Conservation (phyloP, 2,113 vertebrate species). For the Cyanoliseus patagonus region DNA sequence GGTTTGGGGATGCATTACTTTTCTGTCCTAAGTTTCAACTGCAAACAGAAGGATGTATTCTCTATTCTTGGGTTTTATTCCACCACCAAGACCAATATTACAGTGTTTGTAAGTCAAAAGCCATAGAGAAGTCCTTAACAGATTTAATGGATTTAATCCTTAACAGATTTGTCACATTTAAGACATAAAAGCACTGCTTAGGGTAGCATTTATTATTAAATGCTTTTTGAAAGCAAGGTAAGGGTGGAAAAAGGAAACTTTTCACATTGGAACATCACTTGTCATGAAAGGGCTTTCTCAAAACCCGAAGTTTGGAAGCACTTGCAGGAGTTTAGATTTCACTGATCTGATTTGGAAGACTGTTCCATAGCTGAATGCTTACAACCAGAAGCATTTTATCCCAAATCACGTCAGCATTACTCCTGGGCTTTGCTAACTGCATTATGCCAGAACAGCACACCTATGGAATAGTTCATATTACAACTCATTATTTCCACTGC, state of each 20-base stretch:
- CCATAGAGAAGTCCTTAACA: not conserved
- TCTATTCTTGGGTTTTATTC: not conserved
- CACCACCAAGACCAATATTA: not conserved
- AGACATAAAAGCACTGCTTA: not conserved
- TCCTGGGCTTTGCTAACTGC: not conserved
- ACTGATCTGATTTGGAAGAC: not conserved
- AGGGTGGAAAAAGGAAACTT: not conserved
- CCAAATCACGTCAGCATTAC: not conserved
- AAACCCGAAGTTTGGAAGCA: not conserved
- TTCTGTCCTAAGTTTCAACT: not conserved
- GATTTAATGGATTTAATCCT: not conserved
- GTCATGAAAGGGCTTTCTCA: not conserved
- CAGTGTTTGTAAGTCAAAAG: not conserved
- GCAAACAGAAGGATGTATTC: not conserved
- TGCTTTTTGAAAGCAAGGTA: not conserved
- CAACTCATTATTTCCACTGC: not conserved
- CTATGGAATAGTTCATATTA: not conserved
- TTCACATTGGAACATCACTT: not conserved
- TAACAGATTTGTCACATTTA: not conserved
- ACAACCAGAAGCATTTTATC: not conserved
- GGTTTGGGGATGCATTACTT: not conserved
- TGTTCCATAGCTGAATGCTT: not conserved
- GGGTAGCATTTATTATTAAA: not conserved
- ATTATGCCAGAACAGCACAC: not conserved
- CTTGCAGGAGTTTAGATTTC: not conserved